phyloP scores from a whole-genome alignment of 2,888 invertebrate genomes.

The Diadromus collaris region DNA sequence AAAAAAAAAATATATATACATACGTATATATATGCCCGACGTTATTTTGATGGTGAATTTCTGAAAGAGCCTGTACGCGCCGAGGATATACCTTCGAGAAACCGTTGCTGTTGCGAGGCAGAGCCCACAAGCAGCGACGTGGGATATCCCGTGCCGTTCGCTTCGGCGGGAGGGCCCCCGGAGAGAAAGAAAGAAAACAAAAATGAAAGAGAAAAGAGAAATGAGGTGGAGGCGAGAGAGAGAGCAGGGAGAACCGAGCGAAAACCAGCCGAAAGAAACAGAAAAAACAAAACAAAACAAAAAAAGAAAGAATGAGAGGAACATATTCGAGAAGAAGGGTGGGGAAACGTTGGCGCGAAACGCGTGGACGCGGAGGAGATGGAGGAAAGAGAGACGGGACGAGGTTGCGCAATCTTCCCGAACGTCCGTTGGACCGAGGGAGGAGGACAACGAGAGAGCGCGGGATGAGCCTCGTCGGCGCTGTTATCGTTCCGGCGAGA shows the following conservation, averaged over 20 bases:
- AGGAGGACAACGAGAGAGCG: slow-evolving; percentile 32
- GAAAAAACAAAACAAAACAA: slow-evolving; percentile 43
- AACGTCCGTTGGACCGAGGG: slow-evolving; percentile 66
- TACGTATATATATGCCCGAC: neutral
- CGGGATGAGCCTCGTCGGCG: slow-evolving; percentile 47
- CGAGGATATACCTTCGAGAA: slow-evolving; percentile 59
- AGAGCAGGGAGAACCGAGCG: slow-evolving; percentile 59
- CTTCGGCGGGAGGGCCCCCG: slow-evolving; percentile 52
- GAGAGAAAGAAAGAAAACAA: slow-evolving; percentile 48
- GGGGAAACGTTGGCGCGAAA: slow-evolving; percentile 55
- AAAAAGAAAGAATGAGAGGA: slow-evolving; percentile 34
- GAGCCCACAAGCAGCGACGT: slow-evolving; percentile 63
- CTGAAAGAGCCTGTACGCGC: slow-evolving; percentile 25
- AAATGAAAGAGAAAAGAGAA: slow-evolving; percentile 57
- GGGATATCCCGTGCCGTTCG: slow-evolving; percentile 54
- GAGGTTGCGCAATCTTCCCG: slow-evolving; percentile 72
- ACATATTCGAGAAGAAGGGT: slow-evolving; percentile 38
- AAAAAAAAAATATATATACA: too few species aligned
- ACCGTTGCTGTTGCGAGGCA: slow-evolving; percentile 70
- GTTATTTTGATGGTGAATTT: slow-evolving; percentile 9
- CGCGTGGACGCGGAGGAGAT: slow-evolving; percentile 43
- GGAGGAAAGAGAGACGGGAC: slow-evolving; percentile 55
- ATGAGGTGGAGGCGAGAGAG: slow-evolving; percentile 57
- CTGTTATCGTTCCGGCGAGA: slow-evolving; percentile 56
- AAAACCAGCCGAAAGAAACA: slow-evolving; percentile 53